These are phyloP conservation scores for Monodelphis domestica DNA, from an alignment of 2,797 vertebrate species.

Conservation along the genomic window DNA sequence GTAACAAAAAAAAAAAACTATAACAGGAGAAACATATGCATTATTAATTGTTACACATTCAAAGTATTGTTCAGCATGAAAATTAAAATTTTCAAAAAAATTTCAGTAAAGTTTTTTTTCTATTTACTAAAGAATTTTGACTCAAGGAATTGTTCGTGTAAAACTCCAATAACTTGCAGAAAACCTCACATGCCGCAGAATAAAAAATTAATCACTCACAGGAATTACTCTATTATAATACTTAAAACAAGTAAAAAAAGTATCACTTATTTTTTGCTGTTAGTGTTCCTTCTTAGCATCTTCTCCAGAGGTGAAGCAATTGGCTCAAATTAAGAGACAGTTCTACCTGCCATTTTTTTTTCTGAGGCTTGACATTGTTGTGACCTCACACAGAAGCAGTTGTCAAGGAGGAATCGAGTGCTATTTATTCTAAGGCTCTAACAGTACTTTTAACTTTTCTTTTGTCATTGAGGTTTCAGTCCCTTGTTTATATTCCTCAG, in stretches of 20 bases:
- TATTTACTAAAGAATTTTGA: slow-evolving; percentile 60
- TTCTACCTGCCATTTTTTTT: slow-evolving; percentile 25
- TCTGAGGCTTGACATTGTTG: slow-evolving; percentile 38
- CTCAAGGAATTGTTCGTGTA: slow-evolving; percentile 47
- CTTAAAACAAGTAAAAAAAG: slow-evolving; percentile 70
- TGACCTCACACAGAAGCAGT: slow-evolving; percentile 49
- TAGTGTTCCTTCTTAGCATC: slow-evolving; percentile 64
- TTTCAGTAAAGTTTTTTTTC: slow-evolving; percentile 25
- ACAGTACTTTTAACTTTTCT: slow-evolving; percentile 54
- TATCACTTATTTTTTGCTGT: slow-evolving; percentile 20
- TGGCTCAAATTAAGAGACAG: neutral
- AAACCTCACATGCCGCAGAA: slow-evolving; percentile 40
- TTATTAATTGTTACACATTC: neutral
- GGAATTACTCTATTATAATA: slow-evolving; percentile 74
- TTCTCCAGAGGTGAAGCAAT: slow-evolving; percentile 49
- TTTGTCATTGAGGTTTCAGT: slow-evolving; percentile 37
- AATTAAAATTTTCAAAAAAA: slow-evolving; percentile 63
- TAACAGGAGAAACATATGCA: neutral
- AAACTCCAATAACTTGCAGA: slow-evolving; percentile 58
- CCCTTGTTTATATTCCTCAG: slow-evolving; percentile 35
- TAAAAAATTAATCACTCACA: slow-evolving; percentile 63
- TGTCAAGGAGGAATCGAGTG: slow-evolving; percentile 35
- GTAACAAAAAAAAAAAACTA: slow-evolving; percentile 41
- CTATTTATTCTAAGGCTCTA: slow-evolving; percentile 61
- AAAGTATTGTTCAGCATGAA: slow-evolving; percentile 29